Evolutionary conservation across 2,797 vertebrate genomes (phyloP), one percentile per base, ranked within the genome.

Genomic region (Gila robusta): DNA sequence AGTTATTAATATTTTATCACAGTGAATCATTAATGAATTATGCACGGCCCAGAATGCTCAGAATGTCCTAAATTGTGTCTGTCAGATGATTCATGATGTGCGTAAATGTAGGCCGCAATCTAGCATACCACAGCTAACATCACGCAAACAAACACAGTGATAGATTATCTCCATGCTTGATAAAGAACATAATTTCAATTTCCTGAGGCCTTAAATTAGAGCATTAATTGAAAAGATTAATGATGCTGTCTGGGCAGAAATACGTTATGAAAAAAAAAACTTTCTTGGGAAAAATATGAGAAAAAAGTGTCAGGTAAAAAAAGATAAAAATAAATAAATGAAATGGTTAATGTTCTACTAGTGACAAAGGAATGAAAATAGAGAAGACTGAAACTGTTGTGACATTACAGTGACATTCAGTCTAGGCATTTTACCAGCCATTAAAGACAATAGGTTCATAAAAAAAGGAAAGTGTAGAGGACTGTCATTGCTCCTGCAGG

Each of bases 1-100:
- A 85, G 39, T 64, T 59, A 62, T 85, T 44, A 71, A 79, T 85
- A 72, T 72, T 85, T 62, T 37, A 80, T 85, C 67, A 85, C 67
- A 71, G 49, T 26, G 83, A 79, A 78, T 71, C n/a, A 32, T 69
- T 79, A 35, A 79, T 85, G 52, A 85, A 79, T 79, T 23, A 71
- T 64, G 77, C 32, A 41, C 1, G 41, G 28, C 67, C 52, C 54
- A 72, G 83, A 78, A 70, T 69, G 7, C 59, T 71, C 66, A 54
- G 49, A 85, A 80, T 85, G 77, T 80, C 83, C 66, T 64, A 72
- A 80, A 72, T 80, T 44, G 67, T 49, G 14, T 79, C 35, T 37
- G 76, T 85, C 76, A 59, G 77, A 79, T 70, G 23, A 69, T 41
- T 70, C 59, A 78, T 11, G 11, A 41, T 79, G 37, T 49, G 66